phyloP scores from a whole-genome alignment of 2,113 vertebrate genomes.

The Myotis davidii region DNA sequence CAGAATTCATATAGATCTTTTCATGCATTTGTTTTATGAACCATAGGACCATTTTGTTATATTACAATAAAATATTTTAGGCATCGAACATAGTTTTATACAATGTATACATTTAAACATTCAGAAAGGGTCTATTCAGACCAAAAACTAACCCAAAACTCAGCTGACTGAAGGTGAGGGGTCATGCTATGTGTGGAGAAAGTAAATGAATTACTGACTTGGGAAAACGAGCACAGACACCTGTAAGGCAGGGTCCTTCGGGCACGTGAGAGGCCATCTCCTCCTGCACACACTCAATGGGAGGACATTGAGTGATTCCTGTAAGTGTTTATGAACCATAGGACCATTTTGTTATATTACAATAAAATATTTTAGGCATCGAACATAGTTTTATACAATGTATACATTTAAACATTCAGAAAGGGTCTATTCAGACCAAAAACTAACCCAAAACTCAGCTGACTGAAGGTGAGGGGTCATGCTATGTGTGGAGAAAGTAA shows the following conservation, averaged over 20 bases:
- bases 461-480: background rate
- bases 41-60: background rate
- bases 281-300: background rate
- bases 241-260: background rate
- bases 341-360: background rate
- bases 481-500: background rate
- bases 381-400: background rate
- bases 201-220: background rate
- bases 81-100: background rate
- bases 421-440: background rate
- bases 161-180: background rate
- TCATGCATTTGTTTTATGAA: background rate
- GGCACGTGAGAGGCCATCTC: too few relatives aligned
- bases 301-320: background rate
- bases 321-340: background rate
- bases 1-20: background rate
- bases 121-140: background rate
- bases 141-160: background rate
- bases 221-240: background rate
- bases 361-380: background rate
- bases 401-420: background rate
- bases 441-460: background rate
- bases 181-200: background rate
- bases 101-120: background rate
- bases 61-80: background rate